phyloP scores from a whole-genome alignment of 1,140 invertebrate species.

The Macrobrachium nipponense region DNA sequence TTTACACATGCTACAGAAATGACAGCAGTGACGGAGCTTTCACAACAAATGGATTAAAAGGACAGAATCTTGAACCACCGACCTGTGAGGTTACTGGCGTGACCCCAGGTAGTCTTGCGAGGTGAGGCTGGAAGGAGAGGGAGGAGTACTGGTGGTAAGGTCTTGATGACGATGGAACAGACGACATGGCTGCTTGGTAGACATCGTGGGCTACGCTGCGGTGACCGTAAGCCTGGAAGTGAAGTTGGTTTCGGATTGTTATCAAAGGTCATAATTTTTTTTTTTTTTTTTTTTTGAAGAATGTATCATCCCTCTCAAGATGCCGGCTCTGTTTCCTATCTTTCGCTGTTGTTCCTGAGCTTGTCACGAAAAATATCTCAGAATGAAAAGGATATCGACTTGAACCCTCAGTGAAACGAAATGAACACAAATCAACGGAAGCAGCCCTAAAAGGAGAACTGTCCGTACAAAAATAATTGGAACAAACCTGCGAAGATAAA shows the following conservation, averaged over 20 bases:
- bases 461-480: neutral
- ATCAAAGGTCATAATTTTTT: neutral
- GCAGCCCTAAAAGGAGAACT: neutral
- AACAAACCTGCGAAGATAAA: constrained; percentile 32
- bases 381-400: too few relatives aligned
- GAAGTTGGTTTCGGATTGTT: neutral
- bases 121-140: constrained; percentile 41
- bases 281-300: too few relatives aligned
- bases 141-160: constrained; percentile 48
- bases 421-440: neutral
- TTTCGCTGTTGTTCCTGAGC: neutral
- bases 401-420: neutral
- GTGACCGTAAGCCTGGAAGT: constrained; percentile 39
- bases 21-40: too few relatives aligned
- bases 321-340: neutral
- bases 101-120: constrained; percentile 28
- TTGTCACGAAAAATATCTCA: neutral
- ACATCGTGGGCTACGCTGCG: constrained; percentile 46
- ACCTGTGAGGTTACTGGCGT: constrained; percentile 33
- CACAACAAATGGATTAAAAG: neutral
- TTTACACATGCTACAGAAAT: too few relatives aligned
- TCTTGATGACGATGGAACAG: constrained; percentile 30
- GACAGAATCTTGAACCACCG: neutral
- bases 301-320: neutral
- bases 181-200: constrained; percentile 50